These are phyloP conservation scores for human DNA, from an alignment of 2,113 vertebrate species.

Conservation along the genomic window GRCh38 chr16:10242001-10242500, in stretches of 20 bases:
- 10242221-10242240: conserved; percentile 57
- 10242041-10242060: not conserved
- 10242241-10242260: conserved; percentile 33
- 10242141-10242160: not conserved
- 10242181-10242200: conserved; percentile 51
- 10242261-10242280: conserved; percentile 36
- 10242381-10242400: accelerated
- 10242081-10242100: not conserved
- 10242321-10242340: accelerated
- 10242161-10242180: conserved; percentile 55
- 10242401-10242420: not conserved
- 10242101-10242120: not conserved
- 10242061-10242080: not conserved
- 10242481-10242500: not conserved
- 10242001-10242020: not conserved
- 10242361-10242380: not conserved
- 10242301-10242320: not conserved
- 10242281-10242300: not conserved
- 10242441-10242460: not conserved
- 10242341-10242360: not conserved
- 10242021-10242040: not conserved
- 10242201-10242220: conserved; percentile 30
- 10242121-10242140: not conserved
- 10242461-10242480: not conserved
- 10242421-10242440: not conserved